These are phyloP conservation scores for Tyto alba DNA, from an alignment of 2,113 vertebrate genomes.

Conservation along the genomic window DNA sequence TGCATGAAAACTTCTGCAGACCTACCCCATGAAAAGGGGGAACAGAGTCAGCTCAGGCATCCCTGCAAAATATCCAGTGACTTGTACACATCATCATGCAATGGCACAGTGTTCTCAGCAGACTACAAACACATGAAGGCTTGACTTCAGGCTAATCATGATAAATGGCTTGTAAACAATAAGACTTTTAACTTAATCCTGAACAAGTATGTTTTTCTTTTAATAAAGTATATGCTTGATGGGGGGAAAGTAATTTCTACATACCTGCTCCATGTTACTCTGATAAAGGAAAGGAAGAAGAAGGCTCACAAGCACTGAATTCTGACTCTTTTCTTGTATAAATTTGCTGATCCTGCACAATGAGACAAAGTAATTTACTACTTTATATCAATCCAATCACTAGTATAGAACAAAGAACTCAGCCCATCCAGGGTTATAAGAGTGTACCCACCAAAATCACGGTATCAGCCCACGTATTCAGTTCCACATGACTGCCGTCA, in stretches of 20 bases:
- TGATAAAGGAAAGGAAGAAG: constrained; percentile 89
- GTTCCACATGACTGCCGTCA: neutral
- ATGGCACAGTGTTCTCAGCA: rapidly evolving
- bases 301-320: constrained; percentile 84
- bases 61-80: neutral
- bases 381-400: neutral
- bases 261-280: constrained; percentile 79
- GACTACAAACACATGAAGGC: neutral
- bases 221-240: neutral
- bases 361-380: neutral
- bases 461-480: neutral
- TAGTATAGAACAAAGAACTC: neutral
- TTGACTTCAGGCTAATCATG: neutral
- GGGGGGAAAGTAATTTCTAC: neutral
- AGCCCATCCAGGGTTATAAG: neutral
- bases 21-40: neutral
- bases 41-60: neutral
- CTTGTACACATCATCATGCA: rapidly evolving
- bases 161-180: neutral
- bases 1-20: neutral
- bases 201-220: neutral
- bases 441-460: neutral
- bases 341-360: constrained; percentile 87
- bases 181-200: neutral
- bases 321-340: constrained; percentile 88